phyloP scores from a whole-genome alignment of 2,888 invertebrate genomes.

The Spilosoma lubricipeda region DNA sequence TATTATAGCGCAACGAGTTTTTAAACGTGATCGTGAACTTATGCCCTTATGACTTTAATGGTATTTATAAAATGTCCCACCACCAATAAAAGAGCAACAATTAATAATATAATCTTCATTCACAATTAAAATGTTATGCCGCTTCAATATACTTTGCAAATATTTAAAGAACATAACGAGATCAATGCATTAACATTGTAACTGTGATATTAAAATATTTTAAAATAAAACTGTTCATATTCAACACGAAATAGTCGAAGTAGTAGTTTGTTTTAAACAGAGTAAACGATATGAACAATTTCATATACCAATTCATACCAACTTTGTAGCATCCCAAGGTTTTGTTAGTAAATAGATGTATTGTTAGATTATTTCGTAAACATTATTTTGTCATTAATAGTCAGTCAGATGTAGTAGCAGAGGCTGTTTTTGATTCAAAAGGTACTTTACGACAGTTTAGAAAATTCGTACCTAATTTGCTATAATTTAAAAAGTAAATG shows the following conservation, averaged over 20 bases:
- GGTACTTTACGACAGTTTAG: slow-evolving; percentile 27
- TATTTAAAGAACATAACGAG: slow-evolving; percentile 10
- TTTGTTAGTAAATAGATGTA: slow-evolving; percentile 49
- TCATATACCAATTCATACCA: slow-evolving; percentile 50
- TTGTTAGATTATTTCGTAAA: slow-evolving; percentile 42
- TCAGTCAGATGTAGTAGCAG: slow-evolving; percentile 52
- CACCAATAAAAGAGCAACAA: slow-evolving; percentile 59
- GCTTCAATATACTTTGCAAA: slow-evolving; percentile 1
- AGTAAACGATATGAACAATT: slow-evolving; percentile 54
- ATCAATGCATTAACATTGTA: slow-evolving; percentile 34
- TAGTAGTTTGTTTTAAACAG: background rate
- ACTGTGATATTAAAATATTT: slow-evolving; percentile 21
- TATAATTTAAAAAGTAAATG: slow-evolving; percentile 45
- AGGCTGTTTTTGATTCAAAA: slow-evolving; percentile 36
- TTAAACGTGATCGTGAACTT: slow-evolving; percentile 55
- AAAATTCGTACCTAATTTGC: slow-evolving; percentile 36
- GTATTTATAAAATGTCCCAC: slow-evolving; percentile 59
- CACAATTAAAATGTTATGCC: slow-evolving; percentile 39
- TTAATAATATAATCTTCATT: slow-evolving; percentile 34
- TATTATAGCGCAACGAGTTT: slow-evolving; percentile 62
- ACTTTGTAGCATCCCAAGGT: slow-evolving; percentile 53
- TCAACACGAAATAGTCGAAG: slow-evolving; percentile 1
- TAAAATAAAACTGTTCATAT: slow-evolving; percentile 47
- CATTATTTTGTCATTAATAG: slow-evolving; percentile 25
- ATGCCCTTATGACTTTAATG: slow-evolving; percentile 53